Base-by-base conservation (phyloP, 1,140 invertebrate genomes). In the Dufourea novaeangliae region DNA sequence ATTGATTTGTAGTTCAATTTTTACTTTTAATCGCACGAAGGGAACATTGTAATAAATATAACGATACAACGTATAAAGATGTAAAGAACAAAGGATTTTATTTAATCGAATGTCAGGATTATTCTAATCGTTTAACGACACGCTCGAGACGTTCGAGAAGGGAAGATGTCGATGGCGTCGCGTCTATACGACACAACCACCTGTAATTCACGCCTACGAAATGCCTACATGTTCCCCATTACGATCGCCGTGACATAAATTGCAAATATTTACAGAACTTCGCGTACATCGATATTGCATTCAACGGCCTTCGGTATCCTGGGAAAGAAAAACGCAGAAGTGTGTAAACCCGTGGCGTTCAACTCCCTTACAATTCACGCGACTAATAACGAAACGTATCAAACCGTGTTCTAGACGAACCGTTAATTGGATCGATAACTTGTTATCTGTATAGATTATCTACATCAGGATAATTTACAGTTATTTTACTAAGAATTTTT, bases 141-240 rank as follows among this genome's bases (percentile, higher is more conserved):
- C 34, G 14, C n/a, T 27, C 10, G 29, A 27, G 41, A 22, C 27
- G 67, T 44, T 22, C 8, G 37, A 75, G 22, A 61, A 50, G n/a
- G 39, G 68, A 71, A 76, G 52, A 69, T 39, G 66, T 29, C 25
- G 32, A 57, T 46, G 50, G 57, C 52, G 14, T 29, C 41, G 54
- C 54, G 34, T 70, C 63, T 46, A 39, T 44, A 56, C 46, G 37
- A n/a, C 68, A 54, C 68, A 54, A 80, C 73, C 82, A 85, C 83
- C 82, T 85, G 83, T 75, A 79, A 85, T 75, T 78, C 79, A 78
- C 83, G 74, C 83, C 83, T 63, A 85, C 74, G 59, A 81, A 81
- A 78, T 84, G 54, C 82, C 83, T 84, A 85, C 82, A 54, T 76
- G 54, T 81, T 27, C 52, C 32, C 73, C 59, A 84, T 77, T 84